Evolutionary conservation across 1,140 invertebrate genomes (phyloP).

Genomic region (Anagrus nilaparvatae): DNA sequence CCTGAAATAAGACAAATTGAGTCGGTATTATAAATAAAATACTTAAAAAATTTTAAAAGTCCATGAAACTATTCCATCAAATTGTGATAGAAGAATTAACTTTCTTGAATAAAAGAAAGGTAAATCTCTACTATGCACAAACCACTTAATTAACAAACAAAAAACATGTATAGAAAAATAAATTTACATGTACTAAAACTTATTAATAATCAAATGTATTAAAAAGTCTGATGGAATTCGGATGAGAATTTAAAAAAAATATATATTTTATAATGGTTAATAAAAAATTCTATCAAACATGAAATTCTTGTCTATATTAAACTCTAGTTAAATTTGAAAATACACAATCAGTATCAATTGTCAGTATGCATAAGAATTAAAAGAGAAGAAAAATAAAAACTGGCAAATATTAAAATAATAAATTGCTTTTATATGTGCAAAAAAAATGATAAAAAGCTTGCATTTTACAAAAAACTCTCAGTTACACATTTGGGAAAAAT

Average conservation of each 20-base stretch:
- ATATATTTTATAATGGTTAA: too few species aligned
- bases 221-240: conserved; percentile 25
- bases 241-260: conserved; percentile 1
- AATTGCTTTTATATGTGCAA: conserved; percentile 28
- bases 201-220: too few species aligned
- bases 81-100: conserved; percentile 33
- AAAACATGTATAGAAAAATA: conserved; percentile 32
- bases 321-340: conserved; percentile 27
- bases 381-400: conserved; percentile 17
- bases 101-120: conserved; percentile 23
- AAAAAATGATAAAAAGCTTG: conserved; percentile 16
- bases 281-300: conserved; percentile 23
- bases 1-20: conserved; percentile 55
- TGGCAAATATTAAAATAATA: conserved; percentile 20
- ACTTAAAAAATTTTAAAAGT: too few species aligned
- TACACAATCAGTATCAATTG: conserved; percentile 41
- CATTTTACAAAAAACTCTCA: conserved; percentile 12
- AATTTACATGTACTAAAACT: too few species aligned
- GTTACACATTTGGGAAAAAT: too few species aligned
- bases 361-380: conserved; percentile 30
- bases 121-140: conserved; percentile 27
- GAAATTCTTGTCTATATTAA: conserved; percentile 26
- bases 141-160: conserved; percentile 34
- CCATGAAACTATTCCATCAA: too few species aligned
- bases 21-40: conserved; percentile 48